Evolutionary conservation across 2,888 invertebrate genomes (phyloP).

Genomic region (Drosophila flavopinicola): DNA sequence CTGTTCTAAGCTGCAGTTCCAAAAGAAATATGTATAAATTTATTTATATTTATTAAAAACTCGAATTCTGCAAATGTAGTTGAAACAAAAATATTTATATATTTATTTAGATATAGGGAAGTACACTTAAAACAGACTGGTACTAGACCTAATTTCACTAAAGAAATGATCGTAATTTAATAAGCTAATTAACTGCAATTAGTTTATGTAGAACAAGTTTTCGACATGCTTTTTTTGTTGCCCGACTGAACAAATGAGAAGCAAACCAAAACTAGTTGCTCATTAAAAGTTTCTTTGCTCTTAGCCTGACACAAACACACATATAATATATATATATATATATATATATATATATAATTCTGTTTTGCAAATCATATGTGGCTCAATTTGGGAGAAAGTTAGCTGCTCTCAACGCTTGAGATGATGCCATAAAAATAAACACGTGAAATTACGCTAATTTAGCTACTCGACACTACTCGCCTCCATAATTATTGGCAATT

Average conservation of each 20-base stretch:
- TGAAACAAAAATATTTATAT: too few relatives aligned
- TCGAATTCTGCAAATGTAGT: too few relatives aligned
- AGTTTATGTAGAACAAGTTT: slow-evolving; percentile 6
- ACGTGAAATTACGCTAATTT: slow-evolving; percentile 54
- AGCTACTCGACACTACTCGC: slow-evolving; percentile 11
- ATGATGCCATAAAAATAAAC: slow-evolving; percentile 32
- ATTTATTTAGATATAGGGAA: too few relatives aligned
- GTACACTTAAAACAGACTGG: too few relatives aligned
- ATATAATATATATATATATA: not conserved
- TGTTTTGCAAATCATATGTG: slow-evolving; percentile 26
- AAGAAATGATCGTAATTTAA: not conserved
- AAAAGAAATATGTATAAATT: too few relatives aligned
- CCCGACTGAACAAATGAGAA: slow-evolving; percentile 1
- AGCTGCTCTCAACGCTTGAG: slow-evolving; percentile 29
- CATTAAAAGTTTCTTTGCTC: slow-evolving; percentile 15
- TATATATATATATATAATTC: too few relatives aligned
- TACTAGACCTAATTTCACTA: not conserved
- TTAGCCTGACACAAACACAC: slow-evolving; percentile 11
- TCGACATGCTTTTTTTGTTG: slow-evolving; percentile 1
- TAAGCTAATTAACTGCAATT: slow-evolving; percentile 11
- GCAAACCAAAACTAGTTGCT: slow-evolving; percentile 4
- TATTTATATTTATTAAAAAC: too few relatives aligned
- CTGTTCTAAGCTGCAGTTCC: too few relatives aligned
- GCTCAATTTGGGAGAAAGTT: slow-evolving; percentile 47
- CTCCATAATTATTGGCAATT: slow-evolving; percentile 48